Evolutionary conservation across 2,888 invertebrate species (phyloP), one percentile per base, ranked within the genome.

Genomic region (Xanthia togata): DNA sequence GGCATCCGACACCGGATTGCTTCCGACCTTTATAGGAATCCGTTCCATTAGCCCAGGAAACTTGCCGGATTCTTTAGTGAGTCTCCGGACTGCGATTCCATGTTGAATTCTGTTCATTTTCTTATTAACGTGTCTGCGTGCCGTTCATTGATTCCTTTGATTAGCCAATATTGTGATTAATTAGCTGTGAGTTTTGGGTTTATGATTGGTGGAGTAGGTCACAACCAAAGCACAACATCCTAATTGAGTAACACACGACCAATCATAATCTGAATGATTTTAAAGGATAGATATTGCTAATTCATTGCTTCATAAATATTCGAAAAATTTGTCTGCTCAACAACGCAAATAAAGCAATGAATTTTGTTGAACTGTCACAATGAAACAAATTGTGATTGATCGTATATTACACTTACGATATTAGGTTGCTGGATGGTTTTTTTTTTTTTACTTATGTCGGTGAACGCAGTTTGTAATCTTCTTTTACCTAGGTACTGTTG

Each of bases 21-120:
- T 88, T 89, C 90, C 90, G 90, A 90, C 91, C 91, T 87, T 89
- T 90, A 88, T 85, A 88, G 94, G 94, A 94, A 95, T 95, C 93
- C 92, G 90, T 92, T 93, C 93, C 90, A 95, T 94, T 94, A 93
- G 93, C 94, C 80, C 87, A 88, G 83, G 88, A 92, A 82, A 93
- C 93, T 93, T 91, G 86, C 88, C 88, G 91, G 90, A 93, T 94
- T 93, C 94, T 93, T 93, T 88, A 84, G 88, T 84, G 90, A 86
- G 82, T 83, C 84, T 86, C 78, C 73, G 63, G 68, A 57, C 83
- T 79, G 68, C 82, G 79, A 84, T 80, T 85, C 82, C 80, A 73
- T 86, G 84, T 86, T 80, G 81, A 84, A 87, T 83, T 87, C 87
- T 76, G 83, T 79, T 87, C 84, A 86, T 88, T 89, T 88, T 83